Conservation (phyloP, 2,797 vertebrate species). For the Cercopithecus neglectus region DNA sequence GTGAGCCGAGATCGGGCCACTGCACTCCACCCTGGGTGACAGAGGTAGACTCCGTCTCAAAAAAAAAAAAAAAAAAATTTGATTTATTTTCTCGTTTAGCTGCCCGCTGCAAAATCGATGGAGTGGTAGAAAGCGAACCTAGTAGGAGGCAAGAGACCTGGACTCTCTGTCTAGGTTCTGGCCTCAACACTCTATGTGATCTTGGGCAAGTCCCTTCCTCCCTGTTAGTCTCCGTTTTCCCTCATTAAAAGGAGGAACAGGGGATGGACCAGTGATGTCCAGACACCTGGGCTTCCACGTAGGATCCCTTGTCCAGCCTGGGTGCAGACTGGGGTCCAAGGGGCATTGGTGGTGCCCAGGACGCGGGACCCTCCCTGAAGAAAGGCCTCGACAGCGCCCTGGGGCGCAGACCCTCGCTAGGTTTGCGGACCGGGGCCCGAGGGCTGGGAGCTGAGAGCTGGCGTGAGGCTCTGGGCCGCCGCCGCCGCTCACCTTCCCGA, state of each 20-base stretch:
- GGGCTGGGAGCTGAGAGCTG: neutral
- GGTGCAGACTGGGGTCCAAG: neutral
- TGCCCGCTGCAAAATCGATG: neutral
- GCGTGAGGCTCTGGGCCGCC: neutral
- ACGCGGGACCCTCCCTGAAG: accelerated
- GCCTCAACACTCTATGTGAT: neutral
- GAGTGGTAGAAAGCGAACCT: neutral
- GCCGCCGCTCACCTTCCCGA: conserved; percentile 88
- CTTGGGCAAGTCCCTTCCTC: neutral
- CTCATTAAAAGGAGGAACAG: neutral
- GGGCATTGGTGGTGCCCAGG: neutral
- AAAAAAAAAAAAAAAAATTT: too few relatives aligned
- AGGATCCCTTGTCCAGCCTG: neutral
- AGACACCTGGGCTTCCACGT: neutral
- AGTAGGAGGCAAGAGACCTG: neutral
- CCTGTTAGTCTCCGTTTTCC: neutral
- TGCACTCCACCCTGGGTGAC: too few relatives aligned
- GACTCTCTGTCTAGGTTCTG: neutral
- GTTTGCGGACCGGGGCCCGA: accelerated
- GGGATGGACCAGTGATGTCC: neutral
- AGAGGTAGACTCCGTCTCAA: too few relatives aligned
- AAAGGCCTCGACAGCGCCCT: neutral
- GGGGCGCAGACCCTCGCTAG: neutral
- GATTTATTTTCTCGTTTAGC: neutral
- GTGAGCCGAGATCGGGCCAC: too few relatives aligned